Base-by-base conservation (phyloP, 2,113 vertebrate species). In the Sciurus niger region DNA sequence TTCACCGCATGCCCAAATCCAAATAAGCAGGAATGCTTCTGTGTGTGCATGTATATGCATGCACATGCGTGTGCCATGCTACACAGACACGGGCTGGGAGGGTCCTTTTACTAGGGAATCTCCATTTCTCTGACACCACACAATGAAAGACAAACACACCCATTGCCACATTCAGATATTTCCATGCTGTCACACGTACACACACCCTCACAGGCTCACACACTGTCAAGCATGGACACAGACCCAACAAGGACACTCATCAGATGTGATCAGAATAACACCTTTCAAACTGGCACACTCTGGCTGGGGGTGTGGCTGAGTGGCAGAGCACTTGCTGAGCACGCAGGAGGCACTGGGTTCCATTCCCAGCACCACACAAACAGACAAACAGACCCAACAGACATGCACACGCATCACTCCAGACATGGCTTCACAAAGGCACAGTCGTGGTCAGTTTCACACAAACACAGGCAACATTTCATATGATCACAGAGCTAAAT, bases 21-120 rank as follows among this genome's bases (percentile, higher is more conserved):
- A 94, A 97, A 96, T 16, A 96, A 30, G 78, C 76, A 95, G 94
- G 90, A 94, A 28, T 80, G 68, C 85, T 94, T 94, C 63, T 73
- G 20, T 89, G 43, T 82, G 78, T 67, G 51, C 40, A 25, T 58
- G 73, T 22, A 46, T 32, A 3, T 6, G 16, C 4, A 12, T 0
- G 0, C 24, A 43, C 2, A 7, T 1, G 7, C 0, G 0, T 28
- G 63, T 20, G 32, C 55, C 30, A 32, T 6, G 16, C 53, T 63
- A n/a, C 2, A 18, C 55, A 67, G 74, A 88, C 12, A 3, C 22
- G 46, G 73, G 53, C 60, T 67, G 40, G 51, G 68, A 72, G 80
- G 28, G 8, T 87, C 76, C 58, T 77, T 83, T 46, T 76, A 82
- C 34, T 22, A 43, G 79, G 43, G 74, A 51, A 63, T 79, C 72